phyloP scores from a whole-genome alignment of 2,113 vertebrate species.

The Argyrosomus japonicus region DNA sequence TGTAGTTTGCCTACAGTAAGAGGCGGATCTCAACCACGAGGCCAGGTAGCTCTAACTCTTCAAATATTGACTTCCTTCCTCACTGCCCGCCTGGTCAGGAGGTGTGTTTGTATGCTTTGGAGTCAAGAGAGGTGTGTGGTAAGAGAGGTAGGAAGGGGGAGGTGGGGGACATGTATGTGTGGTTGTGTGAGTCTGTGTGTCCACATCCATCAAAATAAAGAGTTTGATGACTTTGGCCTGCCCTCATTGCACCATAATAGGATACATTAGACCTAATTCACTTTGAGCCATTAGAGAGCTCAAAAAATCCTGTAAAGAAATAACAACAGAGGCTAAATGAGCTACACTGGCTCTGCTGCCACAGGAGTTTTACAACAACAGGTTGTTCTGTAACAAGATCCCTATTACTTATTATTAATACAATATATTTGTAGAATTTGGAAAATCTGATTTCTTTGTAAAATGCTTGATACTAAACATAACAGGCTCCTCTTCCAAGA shows the following conservation, averaged over 20 bases:
- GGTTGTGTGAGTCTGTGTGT: constrained; percentile 70
- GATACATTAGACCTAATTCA: constrained; percentile 70
- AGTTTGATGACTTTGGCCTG: constrained; percentile 75
- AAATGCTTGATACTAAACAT: background rate
- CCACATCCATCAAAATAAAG: constrained; percentile 81
- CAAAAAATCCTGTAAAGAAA: constrained; percentile 51
- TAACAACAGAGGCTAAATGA: constrained; percentile 39
- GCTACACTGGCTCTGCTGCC: constrained; percentile 12
- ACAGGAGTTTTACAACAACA: constrained; percentile 41
- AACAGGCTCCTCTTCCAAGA: background rate
- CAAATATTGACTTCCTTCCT: constrained; percentile 84
- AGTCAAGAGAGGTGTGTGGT: constrained; percentile 74
- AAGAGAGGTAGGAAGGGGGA: constrained; percentile 63
- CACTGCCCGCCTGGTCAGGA: constrained; percentile 69
- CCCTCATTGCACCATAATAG: constrained; percentile 66
- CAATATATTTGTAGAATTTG: background rate
- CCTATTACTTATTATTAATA: constrained; percentile 13
- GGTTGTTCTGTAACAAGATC: constrained; percentile 38
- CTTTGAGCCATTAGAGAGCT: constrained; percentile 49
- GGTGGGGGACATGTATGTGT: constrained; percentile 47
- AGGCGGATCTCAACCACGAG: constrained; percentile 44
- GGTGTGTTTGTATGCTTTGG: constrained; percentile 81
- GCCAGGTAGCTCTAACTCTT: constrained; percentile 68
- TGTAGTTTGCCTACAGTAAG: constrained; percentile 55
- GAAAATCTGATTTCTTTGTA: background rate